These are phyloP conservation scores for Serinus canaria DNA, from an alignment of 2,113 vertebrate species.

Conservation along the genomic window DNA sequence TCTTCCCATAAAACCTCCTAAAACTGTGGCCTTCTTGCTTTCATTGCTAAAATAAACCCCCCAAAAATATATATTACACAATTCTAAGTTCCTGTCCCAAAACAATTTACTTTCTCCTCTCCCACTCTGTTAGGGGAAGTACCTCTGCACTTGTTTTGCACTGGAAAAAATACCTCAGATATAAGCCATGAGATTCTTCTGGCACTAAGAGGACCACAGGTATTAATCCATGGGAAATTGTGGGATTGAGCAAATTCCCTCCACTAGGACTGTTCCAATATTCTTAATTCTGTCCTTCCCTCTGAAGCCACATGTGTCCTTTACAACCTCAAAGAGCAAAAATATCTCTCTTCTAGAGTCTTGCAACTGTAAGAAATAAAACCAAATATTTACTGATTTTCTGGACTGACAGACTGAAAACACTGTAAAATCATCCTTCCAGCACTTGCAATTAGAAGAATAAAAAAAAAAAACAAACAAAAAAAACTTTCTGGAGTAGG, in stretches of 20 bases:
- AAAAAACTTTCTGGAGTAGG: background rate
- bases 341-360: background rate
- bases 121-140: background rate
- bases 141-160: background rate
- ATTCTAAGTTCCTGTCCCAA: background rate
- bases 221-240: background rate
- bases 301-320: background rate
- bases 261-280: background rate
- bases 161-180: background rate
- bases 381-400: background rate
- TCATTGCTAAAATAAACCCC: fast-evolving
- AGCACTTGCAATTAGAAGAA: background rate
- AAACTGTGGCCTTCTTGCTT: background rate
- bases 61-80: background rate
- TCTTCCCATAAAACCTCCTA: background rate
- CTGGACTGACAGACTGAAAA: background rate
- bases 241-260: background rate
- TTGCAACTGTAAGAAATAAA: background rate
- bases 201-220: background rate
- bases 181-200: background rate
- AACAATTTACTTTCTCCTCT: background rate
- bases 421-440: background rate
- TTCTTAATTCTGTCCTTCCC: background rate
- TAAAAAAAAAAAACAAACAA: background rate
- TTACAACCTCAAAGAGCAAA: background rate